These are phyloP conservation scores for Nyctibius grandis DNA, from an alignment of 2,797 vertebrate genomes.

Conservation along the genomic window DNA sequence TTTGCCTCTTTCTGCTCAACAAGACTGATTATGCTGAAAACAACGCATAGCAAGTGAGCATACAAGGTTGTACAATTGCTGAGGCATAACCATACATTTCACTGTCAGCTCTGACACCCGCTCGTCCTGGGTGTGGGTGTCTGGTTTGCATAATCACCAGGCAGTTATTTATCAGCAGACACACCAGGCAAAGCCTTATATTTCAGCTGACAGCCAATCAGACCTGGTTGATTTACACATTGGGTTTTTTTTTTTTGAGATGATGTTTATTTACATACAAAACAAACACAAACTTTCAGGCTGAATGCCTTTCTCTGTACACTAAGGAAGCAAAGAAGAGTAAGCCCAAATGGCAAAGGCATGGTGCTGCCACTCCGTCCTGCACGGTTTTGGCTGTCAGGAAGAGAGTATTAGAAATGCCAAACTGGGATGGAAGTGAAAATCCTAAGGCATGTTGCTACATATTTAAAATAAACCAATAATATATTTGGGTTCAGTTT, in stretches of 20 bases:
- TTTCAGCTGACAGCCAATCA: neutral
- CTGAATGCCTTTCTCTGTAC: neutral
- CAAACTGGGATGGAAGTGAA: neutral
- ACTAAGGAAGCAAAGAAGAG: neutral
- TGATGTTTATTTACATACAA: neutral
- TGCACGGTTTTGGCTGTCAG: neutral
- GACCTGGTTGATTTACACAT: neutral
- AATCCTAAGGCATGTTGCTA: neutral
- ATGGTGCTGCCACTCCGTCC: neutral
- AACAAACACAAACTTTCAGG: neutral
- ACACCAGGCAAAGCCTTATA: neutral
- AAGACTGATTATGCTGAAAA: conserved; percentile 18
- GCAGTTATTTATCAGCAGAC: neutral
- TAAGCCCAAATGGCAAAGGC: rapidly evolving
- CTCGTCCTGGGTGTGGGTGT: neutral
- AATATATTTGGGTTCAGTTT: neutral
- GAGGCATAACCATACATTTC: conserved; percentile 21
- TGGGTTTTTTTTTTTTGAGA: neutral
- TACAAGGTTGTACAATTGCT: neutral
- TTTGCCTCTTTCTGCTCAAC: conserved; percentile 12
- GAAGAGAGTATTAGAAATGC: neutral
- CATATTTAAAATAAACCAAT: neutral
- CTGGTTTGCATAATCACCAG: neutral
- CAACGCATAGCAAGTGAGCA: neutral
- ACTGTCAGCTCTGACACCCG: conserved; percentile 1